Evolutionary conservation across 2,113 vertebrate species (phyloP).

Genomic region (Callaeas wilsoni): DNA sequence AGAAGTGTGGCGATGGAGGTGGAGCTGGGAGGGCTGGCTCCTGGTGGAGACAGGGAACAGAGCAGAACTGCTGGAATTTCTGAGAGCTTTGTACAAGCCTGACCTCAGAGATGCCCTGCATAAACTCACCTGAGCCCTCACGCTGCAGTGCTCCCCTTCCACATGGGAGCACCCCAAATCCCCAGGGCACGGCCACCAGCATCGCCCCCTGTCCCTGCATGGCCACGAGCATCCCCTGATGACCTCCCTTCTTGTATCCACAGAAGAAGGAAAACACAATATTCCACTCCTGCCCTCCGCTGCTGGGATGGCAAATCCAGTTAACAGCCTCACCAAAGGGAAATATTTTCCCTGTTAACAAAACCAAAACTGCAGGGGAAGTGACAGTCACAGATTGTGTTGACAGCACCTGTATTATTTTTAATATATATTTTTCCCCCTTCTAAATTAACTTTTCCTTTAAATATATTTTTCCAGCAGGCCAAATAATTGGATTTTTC

Average conservation of each 20-base stretch:
- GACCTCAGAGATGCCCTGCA: not conserved
- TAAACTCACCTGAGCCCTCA: not conserved
- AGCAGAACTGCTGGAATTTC: not conserved
- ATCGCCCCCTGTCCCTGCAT: not conserved
- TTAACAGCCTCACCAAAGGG: not conserved
- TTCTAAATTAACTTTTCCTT: slow-evolving; percentile 68
- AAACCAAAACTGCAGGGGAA: not conserved
- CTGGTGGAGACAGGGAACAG: not conserved
- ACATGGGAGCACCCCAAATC: not conserved
- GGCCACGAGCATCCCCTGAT: not conserved
- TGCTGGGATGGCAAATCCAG: not conserved
- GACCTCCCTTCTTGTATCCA: not conserved
- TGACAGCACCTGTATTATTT: slow-evolving; percentile 22
- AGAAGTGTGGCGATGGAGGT: not conserved
- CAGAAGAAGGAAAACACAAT: not conserved
- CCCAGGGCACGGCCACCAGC: not conserved
- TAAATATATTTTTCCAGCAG: slow-evolving; percentile 71
- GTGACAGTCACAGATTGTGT: not conserved
- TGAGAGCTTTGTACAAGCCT: not conserved
- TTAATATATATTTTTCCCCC: not conserved
- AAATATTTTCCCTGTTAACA: not conserved
- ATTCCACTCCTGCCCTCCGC: not conserved
- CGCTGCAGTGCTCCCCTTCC: not conserved
- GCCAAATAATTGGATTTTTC: slow-evolving; percentile 77
- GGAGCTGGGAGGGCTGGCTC: not conserved